These are phyloP conservation scores for Amphipyra tragopoginis DNA, from an alignment of 2,888 invertebrate species.

Conservation along the genomic window DNA sequence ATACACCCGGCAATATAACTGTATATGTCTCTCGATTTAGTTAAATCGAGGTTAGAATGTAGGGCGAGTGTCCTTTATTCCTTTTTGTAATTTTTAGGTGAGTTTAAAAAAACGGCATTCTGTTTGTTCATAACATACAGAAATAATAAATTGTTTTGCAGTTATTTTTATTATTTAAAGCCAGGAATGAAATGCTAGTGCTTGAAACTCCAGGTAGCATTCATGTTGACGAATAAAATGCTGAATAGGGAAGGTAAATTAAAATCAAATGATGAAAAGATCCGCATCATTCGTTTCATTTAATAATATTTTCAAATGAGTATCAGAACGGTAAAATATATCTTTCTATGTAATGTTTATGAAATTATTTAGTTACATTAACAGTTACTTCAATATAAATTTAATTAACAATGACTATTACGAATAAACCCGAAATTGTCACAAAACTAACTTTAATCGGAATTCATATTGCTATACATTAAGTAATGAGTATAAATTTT, in stretches of 20 bases:
- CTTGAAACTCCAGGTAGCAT: background rate
- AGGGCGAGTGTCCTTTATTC: conserved; percentile 27
- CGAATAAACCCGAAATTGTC: too few relatives aligned
- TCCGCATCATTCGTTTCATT: too few relatives aligned
- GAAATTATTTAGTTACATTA: too few relatives aligned
- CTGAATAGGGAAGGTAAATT: background rate
- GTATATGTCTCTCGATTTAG: conserved; percentile 62
- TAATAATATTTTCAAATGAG: background rate
- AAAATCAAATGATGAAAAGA: background rate
- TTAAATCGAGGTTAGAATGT: conserved; percentile 70
- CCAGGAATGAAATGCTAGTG: background rate
- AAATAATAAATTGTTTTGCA: too few relatives aligned
- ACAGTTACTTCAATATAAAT: too few relatives aligned
- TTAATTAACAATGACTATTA: too few relatives aligned
- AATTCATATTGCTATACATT: background rate
- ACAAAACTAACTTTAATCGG: background rate
- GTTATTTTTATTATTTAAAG: too few relatives aligned
- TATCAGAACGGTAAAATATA: background rate
- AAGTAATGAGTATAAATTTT: background rate
- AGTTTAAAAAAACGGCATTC: too few relatives aligned
- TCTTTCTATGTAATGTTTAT: too few relatives aligned
- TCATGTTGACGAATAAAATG: background rate
- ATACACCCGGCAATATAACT: conserved; percentile 65
- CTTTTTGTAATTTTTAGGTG: conserved; percentile 4
- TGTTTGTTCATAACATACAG: too few relatives aligned